Evolutionary conservation across 2,797 vertebrate genomes (phyloP).

Genomic region (Microtus californicus): DNA sequence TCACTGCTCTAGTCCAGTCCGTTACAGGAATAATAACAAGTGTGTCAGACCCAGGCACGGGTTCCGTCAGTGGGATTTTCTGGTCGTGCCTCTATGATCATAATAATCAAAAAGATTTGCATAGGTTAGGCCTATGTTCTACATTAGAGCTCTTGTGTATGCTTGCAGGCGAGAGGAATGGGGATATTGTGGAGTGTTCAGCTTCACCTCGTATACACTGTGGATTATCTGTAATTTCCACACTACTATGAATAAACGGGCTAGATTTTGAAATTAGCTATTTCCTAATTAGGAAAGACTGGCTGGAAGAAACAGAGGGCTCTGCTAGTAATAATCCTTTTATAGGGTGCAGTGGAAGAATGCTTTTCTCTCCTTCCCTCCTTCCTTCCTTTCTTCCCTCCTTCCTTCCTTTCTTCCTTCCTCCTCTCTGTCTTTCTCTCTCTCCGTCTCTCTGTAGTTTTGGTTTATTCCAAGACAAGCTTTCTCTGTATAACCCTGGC

Average conservation of each 20-base stretch:
- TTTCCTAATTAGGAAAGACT: not conserved
- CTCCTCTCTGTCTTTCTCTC: too few species aligned
- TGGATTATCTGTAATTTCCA: not conserved
- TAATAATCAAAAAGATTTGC: not conserved
- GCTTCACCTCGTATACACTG: not conserved
- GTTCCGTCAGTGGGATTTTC: not conserved
- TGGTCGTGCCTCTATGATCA: not conserved
- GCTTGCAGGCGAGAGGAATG: not conserved
- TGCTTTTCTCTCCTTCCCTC: not conserved
- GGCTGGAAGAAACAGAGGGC: not conserved
- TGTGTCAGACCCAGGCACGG: not conserved
- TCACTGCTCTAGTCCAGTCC: not conserved
- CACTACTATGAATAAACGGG: not conserved
- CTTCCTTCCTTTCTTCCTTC: too few species aligned
- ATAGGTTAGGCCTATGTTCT: not conserved
- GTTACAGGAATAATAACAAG: conserved; percentile 6
- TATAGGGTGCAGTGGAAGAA: not conserved
- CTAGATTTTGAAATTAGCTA: conserved; percentile 27
- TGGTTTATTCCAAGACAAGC: not conserved
- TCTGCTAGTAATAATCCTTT: not conserved
- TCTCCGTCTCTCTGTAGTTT: not conserved
- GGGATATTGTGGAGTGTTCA: not conserved
- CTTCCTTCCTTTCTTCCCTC: too few species aligned
- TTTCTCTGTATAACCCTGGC: not conserved
- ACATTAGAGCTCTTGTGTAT: not conserved